Base-by-base conservation (phyloP, 2,113 vertebrate genomes). In the Ciconia stormi region DNA sequence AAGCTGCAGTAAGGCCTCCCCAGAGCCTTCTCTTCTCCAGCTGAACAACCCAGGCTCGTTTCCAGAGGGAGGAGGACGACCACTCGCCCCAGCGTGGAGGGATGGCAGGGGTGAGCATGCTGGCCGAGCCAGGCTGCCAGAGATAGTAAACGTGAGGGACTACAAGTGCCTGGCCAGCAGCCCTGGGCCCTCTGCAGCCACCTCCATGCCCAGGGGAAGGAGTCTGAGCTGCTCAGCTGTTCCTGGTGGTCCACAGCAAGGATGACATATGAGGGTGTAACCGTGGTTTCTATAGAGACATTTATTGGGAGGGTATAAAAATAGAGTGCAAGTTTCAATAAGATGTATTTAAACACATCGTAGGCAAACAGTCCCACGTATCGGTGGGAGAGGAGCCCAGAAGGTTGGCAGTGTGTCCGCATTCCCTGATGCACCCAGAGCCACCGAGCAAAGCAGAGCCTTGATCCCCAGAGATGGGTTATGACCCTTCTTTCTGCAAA, bases 291-390 rank as follows among this genome's bases (percentile, higher is more conserved):
- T 81, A 46, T 1, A 91, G 63, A 87, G 36, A 67, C 44, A 29
- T 97, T 96, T 96, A 96, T 96, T 97, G 87, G 73, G 47, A 82
- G 65, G 29, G 16, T 61, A 47, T 30, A 87, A 96, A 87, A 89
- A 84, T 7, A 47, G 65, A 94, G 62, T 61, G 81, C 49, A 84
- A 79, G 87, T 79, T 56, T 66, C 87, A 65, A 3, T 17, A n/a
- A 53, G 78, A 27, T 85, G 30, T 19, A 29, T 52, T 87, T 77
- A 47, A 82, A 67, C 52, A 30, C 0, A 0, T 36, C 0, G 0
- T 3, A 34, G 49, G 50, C 29, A 65, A 32, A 65, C 1, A 34
- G 38, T 34, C 62, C 66, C 85, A 63, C 19, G 0, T 3, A 1
- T 0, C 1, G 58, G 42, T 34, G 73, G 46, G 83, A 78, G 42